Conservation (phyloP, 1,140 invertebrate species). For the Phenacoccus solenopsis region DNA sequence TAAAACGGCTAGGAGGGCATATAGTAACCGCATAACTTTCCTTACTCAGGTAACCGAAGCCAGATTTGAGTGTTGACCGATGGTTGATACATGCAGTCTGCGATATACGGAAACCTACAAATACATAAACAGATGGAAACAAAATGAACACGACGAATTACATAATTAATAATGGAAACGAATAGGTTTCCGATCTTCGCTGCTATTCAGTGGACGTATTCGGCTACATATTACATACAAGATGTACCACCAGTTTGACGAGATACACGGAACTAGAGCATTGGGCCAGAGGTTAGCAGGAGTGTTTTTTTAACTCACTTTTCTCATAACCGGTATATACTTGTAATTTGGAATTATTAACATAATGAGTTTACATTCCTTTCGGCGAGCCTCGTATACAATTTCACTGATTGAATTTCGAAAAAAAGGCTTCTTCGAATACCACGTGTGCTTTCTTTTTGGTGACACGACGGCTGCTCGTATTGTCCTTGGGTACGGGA, state of each 20-base stretch:
- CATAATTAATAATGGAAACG: neutral
- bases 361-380: neutral
- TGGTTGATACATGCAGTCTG: constrained; percentile 9
- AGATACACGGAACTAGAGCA: neutral
- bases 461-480: too few relatives aligned
- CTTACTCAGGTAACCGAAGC: constrained; percentile 16
- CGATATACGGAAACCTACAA: neutral
- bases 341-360: neutral
- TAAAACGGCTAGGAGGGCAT: constrained; percentile 15
- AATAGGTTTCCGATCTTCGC: too few relatives aligned
- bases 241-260: neutral
- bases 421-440: neutral
- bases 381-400: neutral
- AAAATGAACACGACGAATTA: neutral
- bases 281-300: neutral
- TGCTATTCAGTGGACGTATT: too few relatives aligned
- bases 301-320: neutral
- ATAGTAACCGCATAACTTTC: constrained; percentile 13
- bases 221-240: neutral
- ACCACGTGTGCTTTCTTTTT: too few relatives aligned
- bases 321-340: neutral
- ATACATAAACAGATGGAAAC: too few relatives aligned
- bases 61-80: neutral
- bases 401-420: neutral
- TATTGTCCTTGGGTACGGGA: neutral